phyloP scores from a whole-genome alignment of 2,888 invertebrate genomes.

The Pristionchus maxplancki region DNA sequence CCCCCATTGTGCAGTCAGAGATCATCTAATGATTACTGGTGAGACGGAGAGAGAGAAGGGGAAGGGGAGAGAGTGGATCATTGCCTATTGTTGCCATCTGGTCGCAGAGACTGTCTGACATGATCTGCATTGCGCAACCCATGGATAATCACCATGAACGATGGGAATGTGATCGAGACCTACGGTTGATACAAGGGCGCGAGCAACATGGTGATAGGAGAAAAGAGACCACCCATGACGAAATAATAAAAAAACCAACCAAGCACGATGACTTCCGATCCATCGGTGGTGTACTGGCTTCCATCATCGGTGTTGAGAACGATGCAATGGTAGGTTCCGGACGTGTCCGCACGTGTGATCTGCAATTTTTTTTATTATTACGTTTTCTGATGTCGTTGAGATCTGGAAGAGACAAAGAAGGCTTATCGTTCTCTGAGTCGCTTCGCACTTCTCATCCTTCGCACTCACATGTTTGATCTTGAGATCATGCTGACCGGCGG shows the following conservation, averaged over 20 bases:
- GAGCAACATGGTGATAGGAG: background rate
- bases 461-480: conserved; percentile 88
- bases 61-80: background rate
- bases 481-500: conserved; percentile 88
- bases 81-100: background rate
- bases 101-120: conserved; percentile 24
- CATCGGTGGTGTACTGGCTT: conserved; percentile 69
- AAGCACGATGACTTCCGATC: conserved; percentile 74
- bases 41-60: background rate
- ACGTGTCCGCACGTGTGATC: conserved; percentile 58
- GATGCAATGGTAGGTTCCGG: conserved; percentile 81
- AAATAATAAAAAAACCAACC: conserved; percentile 61
- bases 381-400: background rate
- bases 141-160: conserved; percentile 35
- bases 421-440: background rate
- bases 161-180: background rate
- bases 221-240: background rate
- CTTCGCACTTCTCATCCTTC: conserved; percentile 81
- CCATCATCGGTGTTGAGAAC: conserved; percentile 86
- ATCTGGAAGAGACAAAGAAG: background rate
- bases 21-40: too few species aligned
- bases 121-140: conserved; percentile 14
- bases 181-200: conserved; percentile 1
- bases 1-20: background rate
- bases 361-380: background rate